Base-by-base conservation (phyloP, 2,797 vertebrate species). In the Cyprinodon diabolis region DNA sequence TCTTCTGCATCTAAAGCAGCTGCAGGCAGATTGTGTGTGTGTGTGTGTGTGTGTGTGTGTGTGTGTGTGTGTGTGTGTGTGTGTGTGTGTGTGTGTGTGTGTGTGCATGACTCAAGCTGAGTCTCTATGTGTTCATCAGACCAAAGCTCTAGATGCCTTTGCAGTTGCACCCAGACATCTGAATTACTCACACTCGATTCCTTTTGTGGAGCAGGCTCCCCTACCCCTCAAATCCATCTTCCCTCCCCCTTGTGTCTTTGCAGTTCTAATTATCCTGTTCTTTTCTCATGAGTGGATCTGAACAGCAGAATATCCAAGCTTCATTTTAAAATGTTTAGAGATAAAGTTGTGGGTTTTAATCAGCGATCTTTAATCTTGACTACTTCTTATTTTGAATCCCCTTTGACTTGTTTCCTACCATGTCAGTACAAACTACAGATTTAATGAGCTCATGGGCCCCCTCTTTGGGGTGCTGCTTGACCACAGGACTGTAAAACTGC, bases 251-350 rank as follows among this genome's bases (percentile, higher is more conserved):
- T 1, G 25, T 76, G 68, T 77, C 83, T 92, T 87, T 90, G 87
- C 88, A 89, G 75, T 88, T 90, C 66, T 86, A 88, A 93, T 94
- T 91, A 91, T 91, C 67, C 11, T 4, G 55, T 81, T 86, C 86
- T 84, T 91, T 92, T 89, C 75, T 90, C 89, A 80, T 77, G 82
- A 90, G 81, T 69, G 40, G 68, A 82, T 78, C 79, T 83, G 83
- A 77, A 85, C 69, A 75, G 72, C 70, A 69, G 76, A 75, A 69
- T 70, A 76, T 30, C 25, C 11, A 63, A 55, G 65, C 45, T 69
- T 66, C 79, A 66, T 66, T 48, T n/a, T 69, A 66, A 66, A 80
- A 67, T 52, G 49, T 69, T 60, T 63, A 19, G 49, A 54, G 30
- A 35, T 72, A 21, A 56, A 66, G 23, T 66, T 4, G 11, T 9